Percentiles rank a stretch among this genome's conserved stretches.
Conservation (phyloP, 2,888 invertebrate genomes). For the Lissonota sp. region DNA sequence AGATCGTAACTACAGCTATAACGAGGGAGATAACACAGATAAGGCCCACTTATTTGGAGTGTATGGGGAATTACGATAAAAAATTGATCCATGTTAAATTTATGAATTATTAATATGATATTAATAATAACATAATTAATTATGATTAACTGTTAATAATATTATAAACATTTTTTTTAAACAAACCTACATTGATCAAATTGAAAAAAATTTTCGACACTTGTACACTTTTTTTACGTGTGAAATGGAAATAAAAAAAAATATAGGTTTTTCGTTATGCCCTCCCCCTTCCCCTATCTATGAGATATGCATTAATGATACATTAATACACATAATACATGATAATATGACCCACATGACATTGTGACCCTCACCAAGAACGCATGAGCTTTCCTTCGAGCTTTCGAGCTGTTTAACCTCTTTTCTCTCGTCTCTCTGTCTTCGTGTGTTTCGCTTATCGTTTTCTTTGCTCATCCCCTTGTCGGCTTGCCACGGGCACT, state of each 20-base stretch:
- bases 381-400: conserved; percentile 67
- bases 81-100: too few relatives aligned
- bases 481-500: conserved; percentile 39
- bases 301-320: too few relatives aligned
- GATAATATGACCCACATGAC: neutral
- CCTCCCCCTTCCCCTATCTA: neutral
- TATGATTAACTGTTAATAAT: too few relatives aligned
- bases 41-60: too few relatives aligned
- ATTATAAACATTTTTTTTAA: too few relatives aligned
- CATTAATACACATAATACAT: too few relatives aligned
- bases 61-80: too few relatives aligned
- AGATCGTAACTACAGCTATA: neutral
- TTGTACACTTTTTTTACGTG: neutral
- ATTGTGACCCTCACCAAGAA: conserved; percentile 8
- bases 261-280: neutral
- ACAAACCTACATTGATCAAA: too few relatives aligned
- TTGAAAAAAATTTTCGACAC: neutral
- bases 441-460: neutral
- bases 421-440: conserved; percentile 4
- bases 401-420: conserved; percentile 55
- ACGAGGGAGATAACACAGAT: neutral
- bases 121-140: too few relatives aligned
- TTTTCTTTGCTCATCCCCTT: conserved; percentile 25
- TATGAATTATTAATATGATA: too few relatives aligned
- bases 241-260: neutral